These are phyloP conservation scores for Cerastis leucographa DNA, from an alignment of 2,888 invertebrate species.

Conservation along the genomic window DNA sequence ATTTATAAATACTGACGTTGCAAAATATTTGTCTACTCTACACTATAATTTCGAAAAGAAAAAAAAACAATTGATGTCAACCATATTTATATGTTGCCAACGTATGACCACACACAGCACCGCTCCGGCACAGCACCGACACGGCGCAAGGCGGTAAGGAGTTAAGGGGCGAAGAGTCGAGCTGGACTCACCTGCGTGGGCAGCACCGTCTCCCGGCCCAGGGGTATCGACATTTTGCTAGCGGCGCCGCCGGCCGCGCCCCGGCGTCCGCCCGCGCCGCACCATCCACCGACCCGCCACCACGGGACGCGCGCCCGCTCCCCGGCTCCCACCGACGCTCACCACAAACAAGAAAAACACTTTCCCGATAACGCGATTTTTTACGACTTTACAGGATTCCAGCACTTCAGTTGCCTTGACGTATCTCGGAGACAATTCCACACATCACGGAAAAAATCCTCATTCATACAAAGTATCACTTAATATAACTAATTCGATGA, in stretches of 20 bases:
- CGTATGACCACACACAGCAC: conserved; percentile 1
- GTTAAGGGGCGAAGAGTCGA: conserved; percentile 29
- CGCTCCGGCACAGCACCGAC: conserved; percentile 6
- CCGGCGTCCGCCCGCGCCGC: conserved; percentile 88
- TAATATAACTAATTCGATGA: conserved; percentile 71
- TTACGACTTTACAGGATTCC: conserved; percentile 70
- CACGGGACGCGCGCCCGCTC: conserved; percentile 78
- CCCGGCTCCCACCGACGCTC: conserved; percentile 75
- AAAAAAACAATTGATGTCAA: too few relatives aligned
- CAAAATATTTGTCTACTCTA: neutral
- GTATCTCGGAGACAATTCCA: conserved; percentile 64
- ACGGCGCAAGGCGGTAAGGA: conserved; percentile 2
- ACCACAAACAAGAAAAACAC: conserved; percentile 87
- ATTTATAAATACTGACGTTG: neutral
- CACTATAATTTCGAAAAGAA: too few relatives aligned
- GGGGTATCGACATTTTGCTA: conserved; percentile 90
- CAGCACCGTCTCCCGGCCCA: conserved; percentile 89
- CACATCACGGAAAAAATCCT: conserved; percentile 76
- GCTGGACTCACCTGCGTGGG: conserved; percentile 88
- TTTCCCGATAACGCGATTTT: conserved; percentile 80
- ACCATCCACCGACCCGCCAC: conserved; percentile 87
- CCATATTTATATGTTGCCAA: too few relatives aligned
- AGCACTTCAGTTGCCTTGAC: conserved; percentile 65
- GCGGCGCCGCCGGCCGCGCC: conserved; percentile 90
- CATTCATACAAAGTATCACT: conserved; percentile 71